These are phyloP conservation scores for Scaptomyza montana DNA, from an alignment of 1,140 invertebrate genomes.

Conservation along the genomic window DNA sequence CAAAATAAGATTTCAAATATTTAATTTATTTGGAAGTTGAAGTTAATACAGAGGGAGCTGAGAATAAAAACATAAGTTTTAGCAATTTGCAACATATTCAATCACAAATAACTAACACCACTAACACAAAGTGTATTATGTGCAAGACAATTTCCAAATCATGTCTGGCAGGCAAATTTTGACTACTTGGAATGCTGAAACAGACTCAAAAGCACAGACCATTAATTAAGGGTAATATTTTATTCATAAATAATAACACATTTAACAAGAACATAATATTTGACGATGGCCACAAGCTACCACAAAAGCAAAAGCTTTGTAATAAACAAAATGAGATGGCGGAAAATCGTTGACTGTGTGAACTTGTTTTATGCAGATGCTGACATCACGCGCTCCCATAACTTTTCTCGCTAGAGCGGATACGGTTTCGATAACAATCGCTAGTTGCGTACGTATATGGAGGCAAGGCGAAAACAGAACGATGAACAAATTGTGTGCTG, in stretches of 20 bases:
- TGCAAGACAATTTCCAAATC: not conserved
- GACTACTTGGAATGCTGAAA: conserved; percentile 5
- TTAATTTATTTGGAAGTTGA: too few species aligned
- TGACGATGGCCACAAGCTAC: not conserved
- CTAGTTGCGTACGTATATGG: conserved; percentile 48
- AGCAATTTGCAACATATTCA: not conserved
- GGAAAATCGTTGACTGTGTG: conserved; percentile 16
- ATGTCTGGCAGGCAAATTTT: conserved; percentile 13
- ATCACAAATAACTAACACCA: not conserved
- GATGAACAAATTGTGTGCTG: conserved; percentile 50
- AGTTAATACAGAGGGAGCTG: too few species aligned
- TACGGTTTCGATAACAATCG: conserved; percentile 70
- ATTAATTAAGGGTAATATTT: conserved; percentile 39
- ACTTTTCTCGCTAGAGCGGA: conserved; percentile 64
- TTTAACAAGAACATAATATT: conserved; percentile 9
- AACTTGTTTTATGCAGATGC: conserved; percentile 27
- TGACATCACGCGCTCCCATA: not conserved
- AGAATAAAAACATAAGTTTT: too few species aligned
- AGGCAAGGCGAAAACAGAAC: conserved; percentile 10
- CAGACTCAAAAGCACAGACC: conserved; percentile 31
- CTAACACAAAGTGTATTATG: not conserved
- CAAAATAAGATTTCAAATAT: too few species aligned
- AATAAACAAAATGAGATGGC: conserved; percentile 2
- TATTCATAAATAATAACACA: conserved; percentile 35
- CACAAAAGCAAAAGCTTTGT: not conserved